phyloP scores from a whole-genome alignment of 2,113 vertebrate genomes.

The Pituophis catenifer region DNA sequence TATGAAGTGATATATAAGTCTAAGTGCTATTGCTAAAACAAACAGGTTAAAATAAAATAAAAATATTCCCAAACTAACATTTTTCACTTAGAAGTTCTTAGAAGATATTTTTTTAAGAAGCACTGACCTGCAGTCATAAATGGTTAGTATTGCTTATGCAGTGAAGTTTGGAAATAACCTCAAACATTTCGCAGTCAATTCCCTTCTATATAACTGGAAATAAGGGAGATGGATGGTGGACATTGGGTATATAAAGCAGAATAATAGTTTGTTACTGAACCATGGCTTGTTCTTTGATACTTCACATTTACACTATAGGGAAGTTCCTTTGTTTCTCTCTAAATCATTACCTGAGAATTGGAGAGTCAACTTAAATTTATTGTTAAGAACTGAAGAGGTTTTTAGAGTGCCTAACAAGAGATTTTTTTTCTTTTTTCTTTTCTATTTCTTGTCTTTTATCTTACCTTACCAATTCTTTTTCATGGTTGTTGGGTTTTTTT shows the following conservation, averaged over 20 bases:
- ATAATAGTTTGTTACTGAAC: neutral
- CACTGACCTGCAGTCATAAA: neutral
- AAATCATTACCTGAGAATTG: neutral
- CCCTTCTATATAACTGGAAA: neutral
- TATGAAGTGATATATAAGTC: neutral
- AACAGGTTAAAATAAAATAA: neutral
- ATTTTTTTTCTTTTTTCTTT: neutral
- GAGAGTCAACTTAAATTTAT: neutral
- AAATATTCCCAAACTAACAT: neutral
- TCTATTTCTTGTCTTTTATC: neutral
- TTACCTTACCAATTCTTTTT: neutral
- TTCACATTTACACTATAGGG: neutral
- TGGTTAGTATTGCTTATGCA: neutral
- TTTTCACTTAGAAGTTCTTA: neutral
- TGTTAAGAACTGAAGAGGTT: neutral
- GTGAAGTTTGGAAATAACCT: neutral
- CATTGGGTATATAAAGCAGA: neutral
- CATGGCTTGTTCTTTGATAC: neutral
- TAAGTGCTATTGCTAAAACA: neutral
- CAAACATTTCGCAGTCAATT: neutral
- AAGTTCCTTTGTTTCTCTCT: neutral
- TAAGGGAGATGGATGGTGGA: neutral
- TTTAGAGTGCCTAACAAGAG: neutral
- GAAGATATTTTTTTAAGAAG: neutral
- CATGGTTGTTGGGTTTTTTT: neutral